phyloP scores from a whole-genome alignment of 1,140 invertebrate species.

The Calosoma granatense region DNA sequence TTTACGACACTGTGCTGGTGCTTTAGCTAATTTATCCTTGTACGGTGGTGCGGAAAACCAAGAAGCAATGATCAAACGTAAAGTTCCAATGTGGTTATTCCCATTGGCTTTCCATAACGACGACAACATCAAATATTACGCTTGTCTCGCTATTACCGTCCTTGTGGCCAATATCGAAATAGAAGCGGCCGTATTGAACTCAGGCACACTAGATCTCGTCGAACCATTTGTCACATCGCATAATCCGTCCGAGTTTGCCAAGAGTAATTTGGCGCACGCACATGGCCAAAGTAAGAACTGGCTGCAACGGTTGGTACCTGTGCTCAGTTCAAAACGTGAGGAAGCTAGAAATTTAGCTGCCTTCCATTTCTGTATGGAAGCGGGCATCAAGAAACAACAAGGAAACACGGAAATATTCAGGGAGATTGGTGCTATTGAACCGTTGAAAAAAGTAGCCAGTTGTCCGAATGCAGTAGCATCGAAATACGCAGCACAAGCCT shows the following conservation, averaged over 20 bases:
- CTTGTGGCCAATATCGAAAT: conserved; percentile 97
- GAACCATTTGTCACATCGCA: conserved; percentile 93
- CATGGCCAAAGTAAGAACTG: conserved; percentile 96
- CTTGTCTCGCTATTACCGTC: conserved; percentile 93
- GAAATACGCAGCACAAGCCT: conserved; percentile 92
- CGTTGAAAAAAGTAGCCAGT: conserved; percentile 91
- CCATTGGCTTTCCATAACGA: conserved; percentile 94
- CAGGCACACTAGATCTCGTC: conserved; percentile 88
- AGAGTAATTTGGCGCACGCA: conserved; percentile 81
- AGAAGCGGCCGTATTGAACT: conserved; percentile 89
- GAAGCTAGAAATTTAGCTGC: conserved; percentile 94
- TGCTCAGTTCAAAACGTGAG: conserved; percentile 90
- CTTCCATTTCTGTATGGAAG: conserved; percentile 99
- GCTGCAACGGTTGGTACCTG: conserved; percentile 85
- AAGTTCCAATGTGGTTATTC: conserved; percentile 97
- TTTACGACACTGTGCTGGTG: conserved; percentile 88
- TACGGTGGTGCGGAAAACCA: conserved; percentile 97
- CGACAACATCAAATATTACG: conserved; percentile 96
- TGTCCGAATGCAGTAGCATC: conserved; percentile 97
- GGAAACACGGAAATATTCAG: conserved; percentile 89
- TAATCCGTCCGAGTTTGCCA: conserved; percentile 90
- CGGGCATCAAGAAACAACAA: conserved; percentile 94
- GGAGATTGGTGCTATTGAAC: conserved; percentile 91
- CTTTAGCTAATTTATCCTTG: conserved; percentile 89
- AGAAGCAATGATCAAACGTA: conserved; percentile 92